These are phyloP conservation scores for Egretta garzetta DNA, from an alignment of 2,113 vertebrate species.

Conservation along the genomic window DNA sequence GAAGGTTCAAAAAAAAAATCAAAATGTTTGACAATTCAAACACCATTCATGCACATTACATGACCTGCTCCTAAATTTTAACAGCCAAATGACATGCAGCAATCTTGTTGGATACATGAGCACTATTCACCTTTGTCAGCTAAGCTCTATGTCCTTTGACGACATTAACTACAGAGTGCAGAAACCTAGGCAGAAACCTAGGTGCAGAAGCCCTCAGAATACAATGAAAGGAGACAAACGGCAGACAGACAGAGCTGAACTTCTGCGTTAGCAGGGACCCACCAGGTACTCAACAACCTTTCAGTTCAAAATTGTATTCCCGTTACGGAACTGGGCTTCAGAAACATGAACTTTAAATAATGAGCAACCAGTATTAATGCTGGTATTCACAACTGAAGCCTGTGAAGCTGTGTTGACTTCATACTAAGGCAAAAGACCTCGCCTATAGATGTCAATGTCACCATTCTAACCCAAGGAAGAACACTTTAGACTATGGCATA, in stretches of 20 bases:
- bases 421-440: background rate
- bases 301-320: background rate
- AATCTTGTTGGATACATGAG: background rate
- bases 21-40: background rate
- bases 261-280: background rate
- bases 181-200: background rate
- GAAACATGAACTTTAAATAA: background rate
- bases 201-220: background rate
- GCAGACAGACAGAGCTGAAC: background rate
- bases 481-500: background rate
- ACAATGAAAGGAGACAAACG: background rate
- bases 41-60: background rate
- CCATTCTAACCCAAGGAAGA: background rate
- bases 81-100: slow-evolving; percentile 9
- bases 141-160: background rate
- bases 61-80: background rate
- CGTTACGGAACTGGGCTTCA: background rate
- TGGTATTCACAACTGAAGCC: background rate
- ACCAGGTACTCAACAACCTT: background rate
- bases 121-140: background rate
- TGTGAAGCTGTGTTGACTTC: background rate
- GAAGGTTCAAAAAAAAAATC: background rate
- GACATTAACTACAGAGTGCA: background rate
- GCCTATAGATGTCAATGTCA: background rate
- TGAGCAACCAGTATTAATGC: background rate